These are phyloP conservation scores for Bubo scandiacus DNA, from an alignment of 2,113 vertebrate species.

Conservation along the genomic window DNA sequence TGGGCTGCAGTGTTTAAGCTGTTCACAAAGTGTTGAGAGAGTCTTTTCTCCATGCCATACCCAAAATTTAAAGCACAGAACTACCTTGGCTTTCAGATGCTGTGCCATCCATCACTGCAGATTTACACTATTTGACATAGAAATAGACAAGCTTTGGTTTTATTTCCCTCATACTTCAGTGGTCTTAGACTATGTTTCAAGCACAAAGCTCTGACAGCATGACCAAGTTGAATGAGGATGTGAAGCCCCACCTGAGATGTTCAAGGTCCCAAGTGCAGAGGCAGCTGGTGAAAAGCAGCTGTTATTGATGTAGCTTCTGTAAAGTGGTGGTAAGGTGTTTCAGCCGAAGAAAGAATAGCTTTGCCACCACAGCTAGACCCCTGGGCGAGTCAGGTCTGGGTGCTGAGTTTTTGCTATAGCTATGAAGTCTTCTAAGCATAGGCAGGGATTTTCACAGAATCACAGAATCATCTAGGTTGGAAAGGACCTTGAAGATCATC, in stretches of 20 bases:
- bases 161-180: not conserved
- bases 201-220: not conserved
- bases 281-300: not conserved
- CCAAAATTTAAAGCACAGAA: not conserved
- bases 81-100: not conserved
- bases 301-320: not conserved
- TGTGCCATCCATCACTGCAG: not conserved
- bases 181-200: not conserved
- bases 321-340: not conserved
- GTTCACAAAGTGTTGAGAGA: not conserved
- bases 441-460: not conserved
- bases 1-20: not conserved
- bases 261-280: not conserved
- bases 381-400: not conserved
- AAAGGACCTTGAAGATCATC: no score
- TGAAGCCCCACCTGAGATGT: not conserved
- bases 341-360: not conserved
- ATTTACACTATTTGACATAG: not conserved
- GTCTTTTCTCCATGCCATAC: not conserved
- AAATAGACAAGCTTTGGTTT: not conserved
- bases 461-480: no score
- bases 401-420: not conserved
- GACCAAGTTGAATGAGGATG: not conserved
- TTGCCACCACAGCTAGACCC: not conserved
- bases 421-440: not conserved